A percentile compares a stretch with the other conserved stretches of the same genome.
These are phyloP conservation scores for Aphidius gifuensis DNA, from an alignment of 1,140 invertebrate species.

Conservation along the genomic window DNA sequence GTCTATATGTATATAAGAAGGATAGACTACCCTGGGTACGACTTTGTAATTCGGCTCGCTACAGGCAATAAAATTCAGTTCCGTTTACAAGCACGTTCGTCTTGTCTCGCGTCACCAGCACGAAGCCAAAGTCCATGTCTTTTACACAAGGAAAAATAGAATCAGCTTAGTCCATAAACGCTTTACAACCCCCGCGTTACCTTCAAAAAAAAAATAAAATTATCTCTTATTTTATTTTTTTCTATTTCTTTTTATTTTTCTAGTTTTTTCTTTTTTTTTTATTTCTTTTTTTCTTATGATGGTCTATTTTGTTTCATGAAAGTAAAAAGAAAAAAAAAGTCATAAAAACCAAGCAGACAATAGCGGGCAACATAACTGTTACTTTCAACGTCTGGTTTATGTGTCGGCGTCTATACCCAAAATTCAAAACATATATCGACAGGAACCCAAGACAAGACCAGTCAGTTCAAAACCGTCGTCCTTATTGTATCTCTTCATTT, in stretches of 20 bases:
- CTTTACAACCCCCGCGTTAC: slow-evolving; percentile 23
- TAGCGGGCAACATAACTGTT: too few species aligned
- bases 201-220: too few species aligned
- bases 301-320: too few species aligned
- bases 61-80: slow-evolving; percentile 29
- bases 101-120: slow-evolving; percentile 17
- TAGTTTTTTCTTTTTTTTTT: background rate
- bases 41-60: slow-evolving; percentile 27
- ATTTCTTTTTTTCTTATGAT: slow-evolving; percentile 12
- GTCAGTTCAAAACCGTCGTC: slow-evolving; percentile 25
- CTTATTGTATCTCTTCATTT: slow-evolving; percentile 15
- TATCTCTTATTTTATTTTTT: slow-evolving; percentile 27
- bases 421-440: slow-evolving; percentile 5
- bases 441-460: slow-evolving; percentile 17
- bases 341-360: background rate
- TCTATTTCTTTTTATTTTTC: slow-evolving; percentile 8
- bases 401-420: background rate
- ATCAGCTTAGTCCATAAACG: slow-evolving; percentile 20
- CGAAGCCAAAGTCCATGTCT: background rate
- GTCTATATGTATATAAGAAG: too few species aligned
- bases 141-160: background rate
- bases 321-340: too few species aligned
- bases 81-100: slow-evolving; percentile 25
- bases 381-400: slow-evolving; percentile 10
- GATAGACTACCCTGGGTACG: too few species aligned